A percentile compares a stretch with the other conserved stretches of the same genome.
phyloP scores from a whole-genome alignment of 2,888 invertebrate genomes.

The Harpalus rubripes region DNA sequence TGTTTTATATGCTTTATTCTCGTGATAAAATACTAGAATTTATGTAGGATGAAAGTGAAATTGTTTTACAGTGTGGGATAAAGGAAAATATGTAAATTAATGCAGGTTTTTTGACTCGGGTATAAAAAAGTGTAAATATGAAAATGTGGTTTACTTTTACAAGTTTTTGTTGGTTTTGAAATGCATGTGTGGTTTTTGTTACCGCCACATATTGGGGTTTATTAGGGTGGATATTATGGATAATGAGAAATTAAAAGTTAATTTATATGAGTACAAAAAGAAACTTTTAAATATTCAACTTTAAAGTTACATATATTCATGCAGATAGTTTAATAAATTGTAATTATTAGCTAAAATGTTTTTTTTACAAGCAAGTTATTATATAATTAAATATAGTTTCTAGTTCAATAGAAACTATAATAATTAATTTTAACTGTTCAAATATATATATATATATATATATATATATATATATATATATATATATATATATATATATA shows the following conservation, averaged over 20 bases:
- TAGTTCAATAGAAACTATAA: no score
- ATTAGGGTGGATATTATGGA: neutral
- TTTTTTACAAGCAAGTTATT: no score
- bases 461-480: no score
- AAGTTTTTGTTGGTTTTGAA: slow-evolving; percentile 25
- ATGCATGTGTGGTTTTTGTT: neutral
- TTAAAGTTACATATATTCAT: no score
- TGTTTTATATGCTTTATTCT: slow-evolving; percentile 9
- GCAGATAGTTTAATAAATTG: no score
- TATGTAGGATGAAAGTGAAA: slow-evolving; percentile 39
- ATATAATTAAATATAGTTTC: no score
- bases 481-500: no score
- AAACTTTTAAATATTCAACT: no score
- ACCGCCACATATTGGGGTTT: neutral
- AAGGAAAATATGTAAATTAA: slow-evolving; percentile 48
- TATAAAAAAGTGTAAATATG: slow-evolving; percentile 1
- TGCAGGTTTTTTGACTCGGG: slow-evolving; percentile 40
- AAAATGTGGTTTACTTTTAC: slow-evolving; percentile 15
- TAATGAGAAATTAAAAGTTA: neutral
- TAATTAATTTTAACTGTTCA: no score
- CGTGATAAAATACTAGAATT: slow-evolving; percentile 26
- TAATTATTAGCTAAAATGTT: no score
- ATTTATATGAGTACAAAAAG: no score
- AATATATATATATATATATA: no score
- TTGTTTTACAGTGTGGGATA: slow-evolving; percentile 34